phyloP scores from a whole-genome alignment of 2,113 vertebrate species.

The Scophthalmus maximus region DNA sequence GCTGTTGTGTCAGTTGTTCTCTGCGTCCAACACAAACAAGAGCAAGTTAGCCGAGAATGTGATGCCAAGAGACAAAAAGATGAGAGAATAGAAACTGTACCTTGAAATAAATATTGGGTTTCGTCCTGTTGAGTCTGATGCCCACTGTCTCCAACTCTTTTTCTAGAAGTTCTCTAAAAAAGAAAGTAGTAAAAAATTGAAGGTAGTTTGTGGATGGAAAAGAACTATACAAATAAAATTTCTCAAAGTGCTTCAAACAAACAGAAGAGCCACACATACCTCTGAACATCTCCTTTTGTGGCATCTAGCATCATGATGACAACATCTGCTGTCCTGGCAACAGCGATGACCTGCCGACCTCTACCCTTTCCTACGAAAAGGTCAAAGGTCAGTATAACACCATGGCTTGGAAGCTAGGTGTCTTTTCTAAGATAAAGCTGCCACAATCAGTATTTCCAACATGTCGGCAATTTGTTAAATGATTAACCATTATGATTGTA shows the following conservation, averaged over 20 bases:
- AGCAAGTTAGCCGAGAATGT: too few species aligned
- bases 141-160: constrained; percentile 97
- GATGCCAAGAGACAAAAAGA: background rate
- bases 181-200: background rate
- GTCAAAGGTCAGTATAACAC: background rate
- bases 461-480: background rate
- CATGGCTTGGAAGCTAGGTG: too few species aligned
- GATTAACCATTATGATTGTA: background rate
- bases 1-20: too few species aligned
- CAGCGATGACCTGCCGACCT: constrained; percentile 97
- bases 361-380: constrained; percentile 90
- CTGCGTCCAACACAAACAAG: too few species aligned
- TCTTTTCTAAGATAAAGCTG: too few species aligned
- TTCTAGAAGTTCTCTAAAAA: constrained; percentile 89
- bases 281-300: constrained; percentile 97
- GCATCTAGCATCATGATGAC: constrained; percentile 99
- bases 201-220: background rate
- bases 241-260: background rate
- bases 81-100: constrained; percentile 74
- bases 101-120: constrained; percentile 99
- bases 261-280: constrained; percentile 72
- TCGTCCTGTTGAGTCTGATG: constrained; percentile 93
- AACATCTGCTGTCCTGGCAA: constrained; percentile 95
- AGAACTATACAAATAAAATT: too few species aligned
- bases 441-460: background rate